Evolutionary conservation across 2,113 vertebrate species (phyloP), one percentile per base, ranked within the genome.

Genomic region (Nettapus auritus): DNA sequence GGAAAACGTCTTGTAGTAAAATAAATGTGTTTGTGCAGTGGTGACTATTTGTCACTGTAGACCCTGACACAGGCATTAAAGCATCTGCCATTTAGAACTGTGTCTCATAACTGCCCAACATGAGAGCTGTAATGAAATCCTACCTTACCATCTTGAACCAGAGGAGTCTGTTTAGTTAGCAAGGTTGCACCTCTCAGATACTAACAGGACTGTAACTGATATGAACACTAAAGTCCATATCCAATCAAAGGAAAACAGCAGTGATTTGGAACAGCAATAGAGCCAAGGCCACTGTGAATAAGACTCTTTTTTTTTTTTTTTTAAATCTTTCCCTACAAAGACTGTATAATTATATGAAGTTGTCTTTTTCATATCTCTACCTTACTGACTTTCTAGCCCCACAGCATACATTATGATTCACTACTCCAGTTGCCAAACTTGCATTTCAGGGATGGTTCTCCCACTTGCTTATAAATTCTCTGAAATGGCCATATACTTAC

Each of bases 11-110:
- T 90, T 94, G 77, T 92, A 96, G 94, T 92, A 93, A 95, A 98
- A 97, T 95, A 96, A 97, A 89, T 97, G 96, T 98, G 98, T 98
- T 98, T 98, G 91, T 98, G 97, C 98, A 98, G 98, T 96, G 97
- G 98, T 98, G 97, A 96, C 97, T 97, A 94, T 98, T 97, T 98
- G 95, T 98, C 98, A 98, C 57, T n/a, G 95, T 68, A 94, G 90
- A 73, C 42, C 67, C 84, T 98, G 98, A 98, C 97, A 98, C 44
- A 82, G 88, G 94, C 94, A 97, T 98, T 95, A 97, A 96, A 96
- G 94, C 91, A 96, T 96, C 94, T 98, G 96, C 97, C 95, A 97
- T 97, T 97, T 96, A 95, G 94, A 92, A 96, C 82, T 97, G 82
- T 96, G 96, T 95, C 94, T 98, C 97, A 97, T 96, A 98, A 97